Evolutionary conservation across 1,140 invertebrate genomes (phyloP), one percentile per base, ranked within the genome.

Genomic region (Scylla paramamosain): DNA sequence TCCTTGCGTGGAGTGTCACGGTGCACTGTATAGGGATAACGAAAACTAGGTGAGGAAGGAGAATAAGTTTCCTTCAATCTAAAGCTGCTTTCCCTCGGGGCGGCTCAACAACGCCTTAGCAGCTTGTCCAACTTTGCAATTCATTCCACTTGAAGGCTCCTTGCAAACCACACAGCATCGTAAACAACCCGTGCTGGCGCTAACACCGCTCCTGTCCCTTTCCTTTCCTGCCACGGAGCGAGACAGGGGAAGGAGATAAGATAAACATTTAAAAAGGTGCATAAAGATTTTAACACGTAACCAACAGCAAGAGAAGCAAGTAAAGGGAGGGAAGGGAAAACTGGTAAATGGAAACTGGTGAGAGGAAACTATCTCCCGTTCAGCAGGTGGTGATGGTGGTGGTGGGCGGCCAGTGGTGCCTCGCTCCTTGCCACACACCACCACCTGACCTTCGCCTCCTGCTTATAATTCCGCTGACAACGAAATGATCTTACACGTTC

Each of bases 81-180:
- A 77, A 77, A 77, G 67, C 67, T 20, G 67, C 67, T 77, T 8
- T 77, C 20, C 67, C 67, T 77, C 67, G 67, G n/a, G 67, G 67
- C 67, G 67, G 67, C 20, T 77, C 67, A 25, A 7, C 67, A 77
- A 77, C 67, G 67, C 67, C 67, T 77, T 77, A 77, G 20, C 67
- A 77, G 20, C 67, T n/a, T 77, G 67, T 77, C 67, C 25, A 77
- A 77, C 67, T 77, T 77, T 77, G 67, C 67, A 77, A 77, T 77
- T 77, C 67, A 77, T 77, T 77, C 67, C 67, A 25, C 67, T 77
- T 20, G 67, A 20, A 77, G 67, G 67, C 67, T n/a, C 67, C 6
- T 77, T 77, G 67, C 67, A 77, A 77, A 77, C 67, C 67, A n/a
- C 67, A 20, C 4, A n/a, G 67, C 67, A 77, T 77, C 25, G 67